These are phyloP conservation scores for Actinopyga echinites DNA, from an alignment of 53 echinoderm and acorn worm species.

Conservation along the genomic window DNA sequence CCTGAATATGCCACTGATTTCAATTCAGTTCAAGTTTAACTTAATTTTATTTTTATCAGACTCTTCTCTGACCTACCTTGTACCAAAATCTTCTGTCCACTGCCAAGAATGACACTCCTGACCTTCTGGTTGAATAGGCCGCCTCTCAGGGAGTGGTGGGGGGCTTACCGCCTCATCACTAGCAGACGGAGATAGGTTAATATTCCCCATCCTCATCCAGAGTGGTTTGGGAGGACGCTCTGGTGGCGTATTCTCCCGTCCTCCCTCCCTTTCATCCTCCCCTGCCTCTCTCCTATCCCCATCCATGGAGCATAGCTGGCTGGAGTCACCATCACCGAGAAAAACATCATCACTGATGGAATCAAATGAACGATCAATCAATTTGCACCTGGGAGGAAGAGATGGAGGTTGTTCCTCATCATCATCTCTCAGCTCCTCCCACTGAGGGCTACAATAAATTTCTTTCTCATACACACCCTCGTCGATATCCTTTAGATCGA, in stretches of 20 bases:
- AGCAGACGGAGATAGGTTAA: background rate
- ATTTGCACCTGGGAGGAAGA: background rate
- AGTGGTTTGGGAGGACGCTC: slow-evolving; percentile 26
- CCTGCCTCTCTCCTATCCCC: background rate
- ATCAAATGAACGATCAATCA: background rate
- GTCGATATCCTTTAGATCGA: no score
- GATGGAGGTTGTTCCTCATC: background rate
- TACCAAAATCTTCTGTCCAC: slow-evolving; percentile 14
- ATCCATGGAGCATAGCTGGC: no score
- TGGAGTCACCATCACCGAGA: background rate
- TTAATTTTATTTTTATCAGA: no score
- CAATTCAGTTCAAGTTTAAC: no score
- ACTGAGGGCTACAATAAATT: no score
- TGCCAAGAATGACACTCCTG: slow-evolving; percentile 34
- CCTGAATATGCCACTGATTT: no score
- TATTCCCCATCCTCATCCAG: slow-evolving; percentile 33
- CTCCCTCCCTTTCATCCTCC: background rate
- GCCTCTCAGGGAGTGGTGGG: slow-evolving; percentile 27
- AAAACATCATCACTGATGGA: slow-evolving; percentile 26
- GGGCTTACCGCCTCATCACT: slow-evolving; percentile 15
- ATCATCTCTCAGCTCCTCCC: background rate
- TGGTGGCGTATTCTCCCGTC: background rate
- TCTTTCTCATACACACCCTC: no score
- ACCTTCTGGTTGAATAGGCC: slow-evolving; percentile 23
- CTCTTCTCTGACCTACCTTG: background rate